A percentile compares a stretch with the other conserved stretches of the same genome.
phyloP scores from a whole-genome alignment of 2,797 vertebrate genomes.

The Artibeus lituratus region DNA sequence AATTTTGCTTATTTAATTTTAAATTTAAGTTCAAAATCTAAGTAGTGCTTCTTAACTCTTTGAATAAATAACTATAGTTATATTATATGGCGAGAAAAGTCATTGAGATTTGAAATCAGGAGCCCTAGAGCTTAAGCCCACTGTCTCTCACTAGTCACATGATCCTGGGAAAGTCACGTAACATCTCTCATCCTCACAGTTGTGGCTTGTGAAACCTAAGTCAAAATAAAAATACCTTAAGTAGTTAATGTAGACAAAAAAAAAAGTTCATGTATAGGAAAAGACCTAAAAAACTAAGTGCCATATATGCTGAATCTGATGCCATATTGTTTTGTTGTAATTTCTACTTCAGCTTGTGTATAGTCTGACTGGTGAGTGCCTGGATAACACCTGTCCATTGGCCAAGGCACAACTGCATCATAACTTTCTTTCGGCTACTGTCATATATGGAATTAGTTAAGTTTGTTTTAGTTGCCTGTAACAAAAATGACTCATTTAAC shows the following conservation, averaged over 20 bases:
- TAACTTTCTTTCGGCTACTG: not conserved
- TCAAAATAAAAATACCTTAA: not conserved
- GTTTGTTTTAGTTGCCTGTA: not conserved
- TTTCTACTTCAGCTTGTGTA: not conserved
- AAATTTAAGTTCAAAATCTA: not conserved
- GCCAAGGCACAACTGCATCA: not conserved
- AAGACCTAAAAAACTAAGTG: not conserved
- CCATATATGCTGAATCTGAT: not conserved
- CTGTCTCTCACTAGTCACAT: not conserved
- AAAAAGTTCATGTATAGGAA: not conserved
- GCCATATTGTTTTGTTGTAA: not conserved
- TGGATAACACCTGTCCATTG: not conserved
- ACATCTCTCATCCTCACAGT: not conserved
- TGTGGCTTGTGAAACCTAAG: not conserved
- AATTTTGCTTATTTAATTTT: not conserved
- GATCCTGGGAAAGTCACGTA: not conserved
- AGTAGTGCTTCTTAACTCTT: not conserved
- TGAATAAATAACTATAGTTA: not conserved
- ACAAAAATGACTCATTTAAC: not conserved
- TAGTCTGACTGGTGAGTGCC: not conserved
- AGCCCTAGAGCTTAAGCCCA: not conserved
- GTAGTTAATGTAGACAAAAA: not conserved
- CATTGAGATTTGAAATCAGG: not conserved
- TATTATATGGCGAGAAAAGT: not conserved
- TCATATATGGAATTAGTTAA: not conserved